These are phyloP conservation scores for Otolemur garnettii DNA, from an alignment of 2,113 vertebrate genomes.

Conservation along the genomic window DNA sequence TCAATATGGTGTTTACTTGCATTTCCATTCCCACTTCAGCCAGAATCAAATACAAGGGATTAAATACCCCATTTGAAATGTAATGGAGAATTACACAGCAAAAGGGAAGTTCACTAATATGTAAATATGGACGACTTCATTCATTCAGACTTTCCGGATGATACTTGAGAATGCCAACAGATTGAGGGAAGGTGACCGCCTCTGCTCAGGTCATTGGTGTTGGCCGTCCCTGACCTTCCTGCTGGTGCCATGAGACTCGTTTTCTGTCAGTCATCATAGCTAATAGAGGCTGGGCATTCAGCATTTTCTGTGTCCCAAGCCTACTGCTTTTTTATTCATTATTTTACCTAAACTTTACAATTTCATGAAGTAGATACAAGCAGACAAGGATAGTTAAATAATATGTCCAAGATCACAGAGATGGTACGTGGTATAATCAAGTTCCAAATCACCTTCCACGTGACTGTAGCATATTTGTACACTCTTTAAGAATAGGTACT, in stretches of 20 bases:
- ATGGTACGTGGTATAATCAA: not conserved
- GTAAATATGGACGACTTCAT: not conserved
- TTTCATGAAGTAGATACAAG: not conserved
- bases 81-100: not conserved
- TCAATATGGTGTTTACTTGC: conserved; percentile 73
- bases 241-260: not conserved
- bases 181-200: not conserved
- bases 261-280: not conserved
- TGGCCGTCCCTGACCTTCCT: not conserved
- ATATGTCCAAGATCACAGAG: not conserved
- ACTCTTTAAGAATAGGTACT: not conserved
- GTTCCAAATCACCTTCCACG: accelerated
- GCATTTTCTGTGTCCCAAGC: not conserved
- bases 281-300: not conserved
- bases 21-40: conserved; percentile 58
- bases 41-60: conserved; percentile 67
- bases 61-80: conserved; percentile 37
- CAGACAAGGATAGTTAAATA: not conserved
- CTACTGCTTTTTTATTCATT: not conserved
- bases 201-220: accelerated
- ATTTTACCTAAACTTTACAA: not conserved
- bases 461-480: accelerated
- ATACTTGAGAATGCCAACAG: no score
- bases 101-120: not conserved
- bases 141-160: not conserved